Evolutionary conservation across 2,888 invertebrate genomes (phyloP).

Genomic region (Cryptops parisi): DNA sequence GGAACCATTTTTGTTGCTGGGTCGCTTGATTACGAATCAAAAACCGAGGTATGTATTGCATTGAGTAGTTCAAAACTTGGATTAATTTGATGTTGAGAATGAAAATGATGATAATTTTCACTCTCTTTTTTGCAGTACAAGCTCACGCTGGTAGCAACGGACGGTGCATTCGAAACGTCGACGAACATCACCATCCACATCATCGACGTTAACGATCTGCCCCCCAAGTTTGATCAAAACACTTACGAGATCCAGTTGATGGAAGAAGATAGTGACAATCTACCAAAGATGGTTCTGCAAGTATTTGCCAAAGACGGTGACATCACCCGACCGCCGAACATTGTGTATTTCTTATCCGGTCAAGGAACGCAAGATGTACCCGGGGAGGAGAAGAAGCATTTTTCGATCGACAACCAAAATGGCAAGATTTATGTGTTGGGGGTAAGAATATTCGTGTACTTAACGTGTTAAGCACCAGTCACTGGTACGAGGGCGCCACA

Average conservation of each 20-base stretch:
- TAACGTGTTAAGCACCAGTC: too few species aligned
- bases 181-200: constrained; percentile 72
- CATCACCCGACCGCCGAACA: constrained; percentile 25
- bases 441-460: too few species aligned
- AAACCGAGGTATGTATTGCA: constrained; percentile 28
- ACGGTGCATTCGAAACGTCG: constrained; percentile 66
- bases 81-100: too few species aligned
- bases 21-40: constrained; percentile 87
- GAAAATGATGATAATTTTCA: background rate
- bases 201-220: constrained; percentile 83
- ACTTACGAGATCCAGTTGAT: constrained; percentile 56
- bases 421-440: constrained; percentile 90
- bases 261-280: constrained; percentile 46
- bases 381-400: constrained; percentile 51
- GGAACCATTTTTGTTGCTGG: constrained; percentile 97
- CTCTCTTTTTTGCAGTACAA: constrained; percentile 43
- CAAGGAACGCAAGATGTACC: constrained; percentile 16
- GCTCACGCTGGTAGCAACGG: constrained; percentile 66
- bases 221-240: constrained; percentile 60
- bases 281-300: constrained; percentile 25
- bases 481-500: too few species aligned
- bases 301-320: constrained; percentile 31
- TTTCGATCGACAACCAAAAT: constrained; percentile 86
- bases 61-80: too few species aligned
- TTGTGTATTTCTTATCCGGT: constrained; percentile 24